Base-by-base conservation (phyloP, 2,888 invertebrate genomes). In the Mechanitis mazaeus region DNA sequence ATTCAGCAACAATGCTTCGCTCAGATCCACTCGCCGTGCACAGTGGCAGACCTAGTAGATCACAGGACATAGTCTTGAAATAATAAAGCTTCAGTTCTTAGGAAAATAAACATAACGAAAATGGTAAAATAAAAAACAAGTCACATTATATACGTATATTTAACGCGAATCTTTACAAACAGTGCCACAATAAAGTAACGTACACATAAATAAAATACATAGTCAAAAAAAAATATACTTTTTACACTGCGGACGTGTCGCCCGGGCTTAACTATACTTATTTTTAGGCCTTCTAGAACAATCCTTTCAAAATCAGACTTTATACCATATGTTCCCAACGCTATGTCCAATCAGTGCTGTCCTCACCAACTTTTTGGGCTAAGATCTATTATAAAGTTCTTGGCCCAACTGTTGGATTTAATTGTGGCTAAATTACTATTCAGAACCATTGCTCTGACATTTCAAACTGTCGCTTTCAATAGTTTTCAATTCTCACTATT, bases 101-200 rank as follows among this genome's bases (percentile, higher is more conserved):
- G 20, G 20, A 1, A 1, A 35, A 35, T 6, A 3, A 35, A 3
- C 35, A 3, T 60, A 50, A 38, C 35, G 33, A n/a, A 4, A 46
- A 9, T 5, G 7, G 6, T 47, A 33, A 42, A 11, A 50, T 38
- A 33, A 56, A 54, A 56, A 59, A 60, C 31, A 46, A 54, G 7
- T 47, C 31, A 28, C 57, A 64, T 60, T 65, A 60, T 59, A 63
- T 62, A 67, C 65, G 60, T 64, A 66, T 68, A 60, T 55, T 64
- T 65, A 62, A 64, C 64, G 64, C 68, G 54, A 72, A 71, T 69
- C 64, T 68, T 66, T 67, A 67, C 66, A 71, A 70, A 73, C 79
- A 80, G 75, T 77, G 76, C 76, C 81, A 77, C 76, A 79, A 77
- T 82, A 78, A 81, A 79, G 75, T 79, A 83, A 83, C 80, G 71